Conservation (phyloP, 2,888 invertebrate species). For the Myopa tessellatipennis region DNA sequence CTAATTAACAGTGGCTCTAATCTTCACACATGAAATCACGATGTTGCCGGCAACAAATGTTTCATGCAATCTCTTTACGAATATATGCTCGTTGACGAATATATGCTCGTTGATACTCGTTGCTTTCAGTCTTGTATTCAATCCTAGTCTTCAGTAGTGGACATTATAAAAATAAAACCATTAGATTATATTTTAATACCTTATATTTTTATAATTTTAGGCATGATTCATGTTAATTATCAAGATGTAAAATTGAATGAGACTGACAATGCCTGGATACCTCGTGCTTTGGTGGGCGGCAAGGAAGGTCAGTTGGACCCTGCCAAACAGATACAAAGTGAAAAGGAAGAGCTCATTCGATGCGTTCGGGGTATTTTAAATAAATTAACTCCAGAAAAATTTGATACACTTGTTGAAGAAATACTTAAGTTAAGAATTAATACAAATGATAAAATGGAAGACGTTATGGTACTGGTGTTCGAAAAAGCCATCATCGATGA, state of each 20-base stretch:
- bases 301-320: slow-evolving; percentile 45
- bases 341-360: slow-evolving; percentile 77
- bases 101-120: too few species aligned
- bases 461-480: slow-evolving; percentile 90
- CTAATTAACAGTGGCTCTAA: too few species aligned
- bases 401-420: slow-evolving; percentile 82
- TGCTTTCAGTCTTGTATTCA: too few species aligned
- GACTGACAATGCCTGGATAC: slow-evolving; percentile 92
- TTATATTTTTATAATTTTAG: slow-evolving; percentile 47
- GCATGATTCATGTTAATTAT: slow-evolving; percentile 75
- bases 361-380: slow-evolving; percentile 90
- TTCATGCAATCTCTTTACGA: too few species aligned
- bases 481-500: slow-evolving; percentile 97
- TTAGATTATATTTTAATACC: too few species aligned
- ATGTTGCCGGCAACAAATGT: too few species aligned
- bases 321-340: slow-evolving; percentile 47
- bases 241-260: slow-evolving; percentile 88
- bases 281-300: slow-evolving; percentile 70
- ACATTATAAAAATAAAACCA: too few species aligned
- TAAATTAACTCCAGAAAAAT: slow-evolving; percentile 95
- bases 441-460: slow-evolving; percentile 80
- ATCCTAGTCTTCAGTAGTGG: too few species aligned
- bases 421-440: slow-evolving; percentile 83
- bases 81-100: too few species aligned
- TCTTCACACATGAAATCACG: too few species aligned